These are phyloP conservation scores for Drosophila quinaria DNA, from an alignment of 2,888 invertebrate genomes.

Conservation along the genomic window DNA sequence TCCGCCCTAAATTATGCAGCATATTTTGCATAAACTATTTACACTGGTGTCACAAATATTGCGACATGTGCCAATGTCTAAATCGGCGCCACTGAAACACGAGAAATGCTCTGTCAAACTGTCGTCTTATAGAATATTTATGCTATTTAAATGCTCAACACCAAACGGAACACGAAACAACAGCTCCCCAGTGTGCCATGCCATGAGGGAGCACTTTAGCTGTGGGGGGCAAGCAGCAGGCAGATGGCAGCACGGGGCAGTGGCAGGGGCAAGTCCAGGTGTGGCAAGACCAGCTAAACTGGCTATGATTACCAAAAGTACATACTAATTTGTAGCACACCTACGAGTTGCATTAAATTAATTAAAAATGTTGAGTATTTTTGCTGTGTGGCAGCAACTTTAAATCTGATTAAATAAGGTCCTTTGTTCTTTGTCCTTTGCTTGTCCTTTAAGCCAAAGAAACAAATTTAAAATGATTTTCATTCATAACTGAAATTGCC, in stretches of 20 bases:
- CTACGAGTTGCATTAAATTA: constrained; percentile 59
- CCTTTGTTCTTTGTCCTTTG: background rate
- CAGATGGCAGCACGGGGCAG: background rate
- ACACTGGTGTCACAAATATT: constrained; percentile 53
- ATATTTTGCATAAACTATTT: constrained; percentile 39
- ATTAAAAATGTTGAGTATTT: constrained; percentile 48
- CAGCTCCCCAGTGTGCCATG: constrained; percentile 10
- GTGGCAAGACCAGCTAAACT: background rate
- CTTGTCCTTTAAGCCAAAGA: background rate
- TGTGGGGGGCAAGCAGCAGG: background rate
- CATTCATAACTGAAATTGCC: constrained; percentile 54
- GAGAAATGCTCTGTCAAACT: constrained; percentile 28
- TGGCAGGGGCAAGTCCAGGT: background rate
- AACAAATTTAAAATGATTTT: constrained; percentile 35
- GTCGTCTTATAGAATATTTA: constrained; percentile 43
- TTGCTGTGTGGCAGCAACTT: constrained; percentile 11
- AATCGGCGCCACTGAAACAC: background rate
- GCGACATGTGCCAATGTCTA: constrained; percentile 26
- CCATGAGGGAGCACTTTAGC: constrained; percentile 24
- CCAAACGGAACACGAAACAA: constrained; percentile 3
- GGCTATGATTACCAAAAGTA: constrained; percentile 41
- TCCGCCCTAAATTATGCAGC: constrained; percentile 40
- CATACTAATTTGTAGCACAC: constrained; percentile 34
- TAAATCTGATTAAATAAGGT: constrained; percentile 35
- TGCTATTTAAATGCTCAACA: constrained; percentile 20